Percentiles rank a stretch among this genome's conserved stretches.
Conservation (phyloP, 2,888 invertebrate species). For the Mythimna loreyi region DNA sequence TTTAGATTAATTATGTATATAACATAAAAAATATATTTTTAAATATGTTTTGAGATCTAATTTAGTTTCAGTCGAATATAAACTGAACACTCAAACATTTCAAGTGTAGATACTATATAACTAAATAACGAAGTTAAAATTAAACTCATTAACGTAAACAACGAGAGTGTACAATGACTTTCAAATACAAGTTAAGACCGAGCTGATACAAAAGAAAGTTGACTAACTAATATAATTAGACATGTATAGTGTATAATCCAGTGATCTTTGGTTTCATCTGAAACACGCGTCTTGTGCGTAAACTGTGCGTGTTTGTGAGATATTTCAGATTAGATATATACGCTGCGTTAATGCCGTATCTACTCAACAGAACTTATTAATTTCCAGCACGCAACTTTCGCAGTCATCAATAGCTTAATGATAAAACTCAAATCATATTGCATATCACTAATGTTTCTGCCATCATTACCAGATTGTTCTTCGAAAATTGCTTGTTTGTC, state of each 20-base stretch:
- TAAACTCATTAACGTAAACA: slow-evolving; percentile 7
- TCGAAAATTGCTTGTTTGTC: neutral
- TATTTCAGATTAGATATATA: slow-evolving; percentile 40
- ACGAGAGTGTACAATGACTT: slow-evolving; percentile 14
- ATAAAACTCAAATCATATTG: no score
- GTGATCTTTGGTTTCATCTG: slow-evolving; percentile 63
- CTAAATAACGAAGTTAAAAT: slow-evolving; percentile 23
- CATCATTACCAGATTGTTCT: neutral
- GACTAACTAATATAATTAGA: slow-evolving; percentile 58
- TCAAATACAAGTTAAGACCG: slow-evolving; percentile 13
- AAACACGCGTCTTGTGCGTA: slow-evolving; percentile 53
- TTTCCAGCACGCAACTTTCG: slow-evolving; percentile 3
- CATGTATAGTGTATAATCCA: slow-evolving; percentile 55
- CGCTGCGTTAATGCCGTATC: slow-evolving; percentile 36
- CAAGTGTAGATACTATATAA: neutral
- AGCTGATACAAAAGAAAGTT: slow-evolving; percentile 50
- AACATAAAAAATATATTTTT: no score
- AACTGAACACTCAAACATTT: neutral
- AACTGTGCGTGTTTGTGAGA: slow-evolving; percentile 47
- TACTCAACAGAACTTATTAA: slow-evolving; percentile 23
- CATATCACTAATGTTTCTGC: neutral
- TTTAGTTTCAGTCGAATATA: neutral
- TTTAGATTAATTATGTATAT: no score
- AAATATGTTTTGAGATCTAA: neutral
- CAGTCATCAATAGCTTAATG: slow-evolving; percentile 17